These are phyloP conservation scores for Polypedilum vanderplanki DNA, from an alignment of 1,140 invertebrate genomes.

Conservation along the genomic window DNA sequence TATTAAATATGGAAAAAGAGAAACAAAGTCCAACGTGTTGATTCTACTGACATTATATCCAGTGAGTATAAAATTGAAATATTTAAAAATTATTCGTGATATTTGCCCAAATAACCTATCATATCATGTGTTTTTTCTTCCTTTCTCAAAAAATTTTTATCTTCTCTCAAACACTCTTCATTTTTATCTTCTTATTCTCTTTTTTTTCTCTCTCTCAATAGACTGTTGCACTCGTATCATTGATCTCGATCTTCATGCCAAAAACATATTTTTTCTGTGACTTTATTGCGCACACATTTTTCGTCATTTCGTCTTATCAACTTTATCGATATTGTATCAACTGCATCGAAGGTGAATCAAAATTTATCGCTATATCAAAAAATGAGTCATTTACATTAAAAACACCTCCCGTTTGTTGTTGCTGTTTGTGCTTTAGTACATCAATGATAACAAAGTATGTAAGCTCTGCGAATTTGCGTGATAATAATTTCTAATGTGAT, in stretches of 20 bases:
- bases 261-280: constrained; percentile 22
- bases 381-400: background rate
- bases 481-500: background rate
- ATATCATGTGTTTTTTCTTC: no score
- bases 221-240: background rate
- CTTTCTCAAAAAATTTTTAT: no score
- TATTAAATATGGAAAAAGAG: constrained; percentile 6
- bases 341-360: constrained; percentile 2
- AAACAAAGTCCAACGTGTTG: background rate
- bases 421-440: background rate
- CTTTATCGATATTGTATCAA: constrained; percentile 15
- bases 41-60: background rate
- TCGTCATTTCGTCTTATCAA: constrained; percentile 2
- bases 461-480: background rate
- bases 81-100: no score
- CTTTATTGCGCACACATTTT: background rate
- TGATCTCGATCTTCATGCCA: background rate
- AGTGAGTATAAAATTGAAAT: background rate
- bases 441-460: constrained; percentile 20
- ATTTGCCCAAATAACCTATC: no score
- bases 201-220: background rate
- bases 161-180: background rate
- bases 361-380: constrained; percentile 21
- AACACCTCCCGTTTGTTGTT: background rate
- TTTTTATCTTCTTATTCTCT: background rate